Evolutionary conservation across 2,797 vertebrate species (phyloP), one percentile per base, ranked within the genome.

Genomic region (Allobates femoralis): DNA sequence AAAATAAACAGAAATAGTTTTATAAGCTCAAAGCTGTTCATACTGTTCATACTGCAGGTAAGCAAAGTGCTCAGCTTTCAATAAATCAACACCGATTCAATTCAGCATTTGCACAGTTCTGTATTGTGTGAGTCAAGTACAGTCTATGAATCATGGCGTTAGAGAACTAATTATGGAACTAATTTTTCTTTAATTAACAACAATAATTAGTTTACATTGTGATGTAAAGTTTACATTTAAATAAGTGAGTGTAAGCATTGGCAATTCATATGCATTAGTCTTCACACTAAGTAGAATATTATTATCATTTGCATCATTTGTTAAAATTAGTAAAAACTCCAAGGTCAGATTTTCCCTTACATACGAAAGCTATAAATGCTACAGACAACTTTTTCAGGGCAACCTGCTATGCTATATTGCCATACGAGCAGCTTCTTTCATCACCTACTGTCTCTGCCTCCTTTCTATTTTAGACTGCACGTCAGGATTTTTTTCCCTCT

Each of bases 1-100:
- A 46, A 64, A 30, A 80, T 76, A 79, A 84, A 87, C 62, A 60
- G 67, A 66, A 84, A 84, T 76, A 41, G 66, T 79, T 80, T 84
- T 60, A 37, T 62, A 83, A 83, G 64, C 60, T 60, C 51, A 18
- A 83, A 87, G 62, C n/a, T n/a, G n/a, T n/a, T n/a, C n/a, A n/a
- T n/a, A 75, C 81, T 79, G 62, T 41, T 62, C 32, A 56, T 64
- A 26, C 62, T 87, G 28, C 74, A 79, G 28, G 64, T 28, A 84
- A 62, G 18, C 10, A 37, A 86, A 62, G 30, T 78, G 81, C 55
- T 41, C 53, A 79, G 75, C 81, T 78, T 79, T 84, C 18, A 74
- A 46, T 11, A 79, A 73, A 58, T 75, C 55, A 84, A 51, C 53
- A 82, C 19, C 58, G 51, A 34, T 71, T 73, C 23, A 21, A 58